Evolutionary conservation across 2,888 invertebrate genomes (phyloP), one percentile per base, ranked within the genome.

Genomic region (Hetaerina titia): DNA sequence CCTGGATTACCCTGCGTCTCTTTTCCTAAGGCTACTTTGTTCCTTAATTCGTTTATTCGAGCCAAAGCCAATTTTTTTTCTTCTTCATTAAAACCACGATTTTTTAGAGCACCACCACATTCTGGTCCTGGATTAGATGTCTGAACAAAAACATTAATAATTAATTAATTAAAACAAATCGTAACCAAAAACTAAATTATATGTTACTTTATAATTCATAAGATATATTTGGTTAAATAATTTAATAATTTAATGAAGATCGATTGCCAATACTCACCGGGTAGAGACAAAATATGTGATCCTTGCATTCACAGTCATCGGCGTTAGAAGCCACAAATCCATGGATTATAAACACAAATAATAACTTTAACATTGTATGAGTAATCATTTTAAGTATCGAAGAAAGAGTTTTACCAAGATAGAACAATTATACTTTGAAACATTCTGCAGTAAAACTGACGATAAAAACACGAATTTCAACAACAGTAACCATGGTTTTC

Each of bases 21-120:
- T 13, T 69, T 92, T 7, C 92, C 92, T n/a, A n/a, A 56, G 2
- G 92, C 92, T 7, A 92, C 69, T 92, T 56, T 92, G 25, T 45
- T 69, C n/a, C 92, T 8, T 0, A 56, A 92, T 56, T 92, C 56
- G 15, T 92, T 92, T 7, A 92, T 92, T 45, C 13, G 45, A 22
- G 69, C 25, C 0, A 92, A 0, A 11, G 56, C 22, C 22, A n/a
- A 13, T 31, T 92, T 15, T 69, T 69, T 92, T 56, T 92, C 56
- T 13, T 69, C 8, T 11, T 0, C 69, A 31, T 9, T 74, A 15
- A 92, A 74, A 13, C 69, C 69, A 56, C n/a, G 13, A 8, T n/a
- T 60, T 15, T n/a, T 57, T 45, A 45, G 45, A 22, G 17, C 45
- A 17, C 60, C 92, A 15, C 22, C 17, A 31, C 92, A 92, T 2